These are phyloP conservation scores for Corythornis leucogaster DNA, from an alignment of 2,797 vertebrate species.

Conservation along the genomic window DNA sequence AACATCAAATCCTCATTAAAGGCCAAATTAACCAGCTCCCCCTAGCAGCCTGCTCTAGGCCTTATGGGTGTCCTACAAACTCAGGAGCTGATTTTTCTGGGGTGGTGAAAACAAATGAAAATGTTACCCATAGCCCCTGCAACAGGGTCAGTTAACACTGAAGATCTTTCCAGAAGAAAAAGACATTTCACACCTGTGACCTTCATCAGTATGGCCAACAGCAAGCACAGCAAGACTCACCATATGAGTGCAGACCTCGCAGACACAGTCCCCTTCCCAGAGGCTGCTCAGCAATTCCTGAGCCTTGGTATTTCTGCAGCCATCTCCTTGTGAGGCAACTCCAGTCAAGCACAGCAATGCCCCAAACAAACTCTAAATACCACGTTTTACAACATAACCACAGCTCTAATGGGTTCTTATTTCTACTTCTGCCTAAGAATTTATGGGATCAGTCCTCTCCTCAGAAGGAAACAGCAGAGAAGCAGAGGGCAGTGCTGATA, in stretches of 20 bases:
- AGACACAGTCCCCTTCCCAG: background rate
- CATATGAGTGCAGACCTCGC: fast-evolving
- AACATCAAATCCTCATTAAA: background rate
- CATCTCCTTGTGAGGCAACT: background rate
- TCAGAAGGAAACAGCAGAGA: background rate
- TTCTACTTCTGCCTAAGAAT: background rate
- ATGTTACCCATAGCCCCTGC: background rate
- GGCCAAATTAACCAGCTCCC: background rate
- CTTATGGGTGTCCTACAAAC: background rate
- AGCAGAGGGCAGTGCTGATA: background rate
- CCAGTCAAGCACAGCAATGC: background rate
- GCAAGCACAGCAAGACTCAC: background rate
- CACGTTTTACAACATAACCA: background rate
- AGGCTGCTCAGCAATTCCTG: background rate
- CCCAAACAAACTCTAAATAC: background rate
- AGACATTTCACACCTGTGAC: background rate
- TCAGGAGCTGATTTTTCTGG: background rate
- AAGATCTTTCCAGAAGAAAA: background rate
- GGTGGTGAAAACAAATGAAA: background rate
- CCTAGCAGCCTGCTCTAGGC: background rate
- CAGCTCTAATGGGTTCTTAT: background rate
- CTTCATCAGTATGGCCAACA: background rate
- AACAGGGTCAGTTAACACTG: background rate
- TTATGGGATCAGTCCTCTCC: too few relatives aligned
- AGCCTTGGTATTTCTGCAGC: background rate